Base-by-base conservation (phyloP, 2,888 invertebrate species). In the Chrysopilus asiliformis region DNA sequence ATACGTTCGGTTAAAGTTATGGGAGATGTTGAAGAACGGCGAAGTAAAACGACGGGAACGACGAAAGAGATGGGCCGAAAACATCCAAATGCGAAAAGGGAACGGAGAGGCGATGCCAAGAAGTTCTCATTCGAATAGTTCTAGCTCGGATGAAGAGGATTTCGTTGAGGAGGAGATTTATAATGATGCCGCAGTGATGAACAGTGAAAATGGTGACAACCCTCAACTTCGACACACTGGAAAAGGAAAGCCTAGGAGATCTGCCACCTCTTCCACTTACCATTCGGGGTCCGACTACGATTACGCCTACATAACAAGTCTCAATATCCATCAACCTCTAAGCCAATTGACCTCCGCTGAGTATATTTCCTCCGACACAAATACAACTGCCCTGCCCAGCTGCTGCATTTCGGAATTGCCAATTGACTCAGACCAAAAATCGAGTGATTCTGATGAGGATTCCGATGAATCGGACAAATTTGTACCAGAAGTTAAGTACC, bases 241-340 rank as follows among this genome's bases (percentile, higher is more conserved):
- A n/a, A n/a, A n/a, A n/a, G n/a, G n/a, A n/a, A n/a, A n/a, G n/a
- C n/a, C 38, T 4, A 18, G 39, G 15, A 41, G 27, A 28, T 42
- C 41, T 6, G 29, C 32, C n/a, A 41, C 36, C 19, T 34, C 26
- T 4, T 22, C 20, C n/a, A 36, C 40, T 12, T 29, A 42, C 10
- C 38, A 39, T 8, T 38, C 43, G 0, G 48, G 49, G 7, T 41
- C 46, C 0, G 55, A 56, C 31, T 59, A 58, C n/a, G 64, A 62
- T 42, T 78, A 78, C 52, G 66, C 71, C 1, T 74, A 72, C 8
- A 72, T 78, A 39, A 71, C 71, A 3, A 66, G 70, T 40, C 58
- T 69, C 24, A 70, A 72, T 35, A 74, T 72, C 2, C 74, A 73
- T 15, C 69, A 70, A 48, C 70, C 67, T 33, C 49, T 77, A 14